phyloP scores from a whole-genome alignment of 2,888 invertebrate genomes.

The Dastarcus helophoroides region DNA sequence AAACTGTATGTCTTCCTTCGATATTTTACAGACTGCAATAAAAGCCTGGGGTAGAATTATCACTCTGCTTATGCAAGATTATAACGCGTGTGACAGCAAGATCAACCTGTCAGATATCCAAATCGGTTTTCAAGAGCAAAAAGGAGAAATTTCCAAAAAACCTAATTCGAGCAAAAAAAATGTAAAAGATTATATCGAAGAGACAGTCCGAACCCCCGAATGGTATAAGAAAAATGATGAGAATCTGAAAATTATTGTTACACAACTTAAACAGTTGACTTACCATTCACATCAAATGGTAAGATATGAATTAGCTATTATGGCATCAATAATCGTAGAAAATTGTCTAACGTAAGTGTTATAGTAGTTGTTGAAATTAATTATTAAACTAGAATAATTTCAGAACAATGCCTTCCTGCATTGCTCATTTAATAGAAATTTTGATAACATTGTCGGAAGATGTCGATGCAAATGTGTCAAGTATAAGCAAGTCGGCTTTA shows the following conservation, averaged over 20 bases:
- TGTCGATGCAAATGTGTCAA: constrained; percentile 42
- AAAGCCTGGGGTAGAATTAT: constrained; percentile 38
- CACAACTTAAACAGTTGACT: constrained; percentile 42
- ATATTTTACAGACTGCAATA: constrained; percentile 33
- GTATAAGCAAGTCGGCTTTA: constrained; percentile 31
- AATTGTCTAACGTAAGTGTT: constrained; percentile 47
- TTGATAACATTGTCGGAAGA: constrained; percentile 59
- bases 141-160: background rate
- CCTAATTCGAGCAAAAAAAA: constrained; percentile 19
- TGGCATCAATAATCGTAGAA: constrained; percentile 44
- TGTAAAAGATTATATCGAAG: constrained; percentile 33
- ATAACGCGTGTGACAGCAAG: constrained; percentile 20
- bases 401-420: constrained; percentile 51
- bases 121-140: background rate
- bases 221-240: constrained; percentile 50
- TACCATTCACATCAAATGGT: constrained; percentile 51
- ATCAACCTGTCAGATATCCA: constrained; percentile 6
- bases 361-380: background rate
- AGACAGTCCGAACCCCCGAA: constrained; percentile 37
- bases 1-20: too few species aligned
- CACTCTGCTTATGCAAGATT: constrained; percentile 38
- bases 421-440: constrained; percentile 52
- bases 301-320: constrained; percentile 48
- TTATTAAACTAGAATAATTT: constrained; percentile 14
- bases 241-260: constrained; percentile 43